Conservation (phyloP, 2,888 invertebrate genomes). For the Eucera pruinosa region DNA sequence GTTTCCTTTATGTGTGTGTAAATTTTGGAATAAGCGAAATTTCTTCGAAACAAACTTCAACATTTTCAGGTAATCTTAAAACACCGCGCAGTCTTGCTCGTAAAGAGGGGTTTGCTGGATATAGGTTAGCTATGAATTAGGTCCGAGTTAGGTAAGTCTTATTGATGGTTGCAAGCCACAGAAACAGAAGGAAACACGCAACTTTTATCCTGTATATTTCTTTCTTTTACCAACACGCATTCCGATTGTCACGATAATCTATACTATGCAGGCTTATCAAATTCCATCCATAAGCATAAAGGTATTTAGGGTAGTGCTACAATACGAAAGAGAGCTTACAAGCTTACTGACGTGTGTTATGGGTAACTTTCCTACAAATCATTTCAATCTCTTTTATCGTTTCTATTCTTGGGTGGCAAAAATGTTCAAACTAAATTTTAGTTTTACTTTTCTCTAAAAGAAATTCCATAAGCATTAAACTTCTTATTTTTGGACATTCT, state of each 20-base stretch:
- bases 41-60: background rate
- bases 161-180: slow-evolving; percentile 20
- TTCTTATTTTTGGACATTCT: too few species aligned
- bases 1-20: too few species aligned
- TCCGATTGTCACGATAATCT: slow-evolving; percentile 11
- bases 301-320: background rate
- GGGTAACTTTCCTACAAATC: background rate
- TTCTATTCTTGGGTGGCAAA: too few species aligned
- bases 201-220: slow-evolving; percentile 9
- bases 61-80: background rate
- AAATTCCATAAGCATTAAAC: too few species aligned
- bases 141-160: slow-evolving; percentile 31
- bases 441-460: too few species aligned
- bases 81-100: background rate
- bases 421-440: too few species aligned
- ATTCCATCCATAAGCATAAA: slow-evolving; percentile 5
- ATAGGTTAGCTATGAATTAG: slow-evolving; percentile 35
- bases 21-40: too few species aligned
- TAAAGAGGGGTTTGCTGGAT: slow-evolving; percentile 18
- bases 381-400: too few species aligned
- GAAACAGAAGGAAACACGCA: slow-evolving; percentile 18
- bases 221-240: background rate
- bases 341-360: background rate
- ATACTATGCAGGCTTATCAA: background rate
- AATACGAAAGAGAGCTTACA: background rate